Evolutionary conservation across 2,113 vertebrate species (phyloP), one percentile per base, ranked within the genome.

Genomic region (Antigone vipio): DNA sequence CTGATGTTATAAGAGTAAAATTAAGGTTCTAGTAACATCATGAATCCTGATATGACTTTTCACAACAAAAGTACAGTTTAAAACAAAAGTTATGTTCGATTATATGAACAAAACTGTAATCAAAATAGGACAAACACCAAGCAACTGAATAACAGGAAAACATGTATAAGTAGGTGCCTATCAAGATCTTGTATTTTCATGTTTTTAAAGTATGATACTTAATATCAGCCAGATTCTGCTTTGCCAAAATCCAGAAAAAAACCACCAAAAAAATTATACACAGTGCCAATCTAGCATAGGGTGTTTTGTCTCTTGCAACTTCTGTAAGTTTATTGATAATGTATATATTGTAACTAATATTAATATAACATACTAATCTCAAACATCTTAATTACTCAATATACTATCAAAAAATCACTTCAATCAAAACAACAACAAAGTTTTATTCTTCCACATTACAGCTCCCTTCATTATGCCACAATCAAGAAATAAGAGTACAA

Each of bases 251-350:
- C 24, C 63, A 85, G 35, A 63, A 27, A 74, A 84, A 63, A 74
- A 79, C 58, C 53, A 3, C 15, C 8, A 52, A 56, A 32, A 74
- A 74, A 76, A 71, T 18, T 6, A 13, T 3, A 11, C 5, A 15
- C 5, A 53, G 21, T 49, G 30, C n/a, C 11, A 34, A 11, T 7
- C 1, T 1, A 59, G 20, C 29, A 45, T 0, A 56, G 30, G 27
- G 52, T 62, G 15, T 21, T 86, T 72, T 58, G 9, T 23, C 22
- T 55, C 38, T 82, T 30, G 45, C 6, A 58, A 24, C 29, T 76
- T 27, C 60, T 69, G 2, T 29, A 29, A 49, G 20, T 38, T 55
- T 62, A 30, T 17, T 71, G 24, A 44, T 5, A 49, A 44, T 23
- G 2, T 17, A 20, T 18, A 15, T 35, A 13, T 32, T 81, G 38